Percentiles rank a stretch among this genome's conserved stretches.
phyloP scores from a whole-genome alignment of 2,888 invertebrate genomes.

The Hofmannophila pseudospretella region DNA sequence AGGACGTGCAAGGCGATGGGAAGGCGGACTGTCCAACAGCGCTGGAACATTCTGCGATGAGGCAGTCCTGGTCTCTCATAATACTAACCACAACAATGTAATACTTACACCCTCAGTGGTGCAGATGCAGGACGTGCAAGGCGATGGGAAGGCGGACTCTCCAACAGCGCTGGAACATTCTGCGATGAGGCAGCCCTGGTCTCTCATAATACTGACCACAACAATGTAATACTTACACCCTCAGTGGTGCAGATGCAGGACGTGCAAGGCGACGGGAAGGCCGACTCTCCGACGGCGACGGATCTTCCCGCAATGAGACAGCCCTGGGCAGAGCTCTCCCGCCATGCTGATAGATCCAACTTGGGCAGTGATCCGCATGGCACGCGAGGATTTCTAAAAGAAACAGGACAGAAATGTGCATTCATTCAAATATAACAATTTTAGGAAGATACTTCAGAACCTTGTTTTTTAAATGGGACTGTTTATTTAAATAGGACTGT shows the following conservation, averaged over 20 bases:
- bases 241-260: slow-evolving; percentile 91
- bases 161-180: too few relatives aligned
- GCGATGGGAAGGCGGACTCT: slow-evolving; percentile 92
- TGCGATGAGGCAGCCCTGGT: slow-evolving; percentile 89
- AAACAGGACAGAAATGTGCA: not conserved
- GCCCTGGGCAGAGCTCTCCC: slow-evolving; percentile 86
- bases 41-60: too few relatives aligned
- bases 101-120: slow-evolving; percentile 88
- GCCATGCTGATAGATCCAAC: slow-evolving; percentile 90
- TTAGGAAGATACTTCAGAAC: too few relatives aligned
- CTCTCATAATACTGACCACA: slow-evolving; percentile 92
- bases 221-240: slow-evolving; percentile 80
- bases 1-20: slow-evolving; percentile 94
- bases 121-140: slow-evolving; percentile 93
- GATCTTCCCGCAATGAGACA: slow-evolving; percentile 89
- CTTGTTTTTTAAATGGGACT: too few relatives aligned
- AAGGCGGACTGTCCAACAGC: too few relatives aligned
- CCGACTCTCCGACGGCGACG: slow-evolving; percentile 88
- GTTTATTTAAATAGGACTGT: too few relatives aligned
- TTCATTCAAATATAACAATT: too few relatives aligned
- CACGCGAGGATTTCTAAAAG: slow-evolving; percentile 88
- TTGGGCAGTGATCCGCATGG: slow-evolving; percentile 89
- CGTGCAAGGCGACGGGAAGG: slow-evolving; percentile 93
- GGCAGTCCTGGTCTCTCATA: slow-evolving; percentile 91
- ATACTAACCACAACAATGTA: too few relatives aligned